Conservation (phyloP, 2,113 vertebrate species). For the Nannobrachium achirus region DNA sequence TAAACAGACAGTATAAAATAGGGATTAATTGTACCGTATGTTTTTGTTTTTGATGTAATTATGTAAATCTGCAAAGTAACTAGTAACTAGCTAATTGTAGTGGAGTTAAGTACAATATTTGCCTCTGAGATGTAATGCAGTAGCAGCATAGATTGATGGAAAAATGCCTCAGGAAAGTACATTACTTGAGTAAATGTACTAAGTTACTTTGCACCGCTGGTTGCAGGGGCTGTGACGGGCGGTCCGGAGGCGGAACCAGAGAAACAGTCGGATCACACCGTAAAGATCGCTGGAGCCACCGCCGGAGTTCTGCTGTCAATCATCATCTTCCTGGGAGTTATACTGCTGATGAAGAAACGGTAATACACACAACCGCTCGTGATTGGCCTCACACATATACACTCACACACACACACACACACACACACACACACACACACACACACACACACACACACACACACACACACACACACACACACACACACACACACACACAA, state of each 20-base stretch:
- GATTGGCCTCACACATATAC: not conserved
- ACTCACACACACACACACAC: not conserved
- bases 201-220: not conserved
- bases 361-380: no score
- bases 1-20: no score
- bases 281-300: constrained; percentile 91
- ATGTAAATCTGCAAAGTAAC: no score
- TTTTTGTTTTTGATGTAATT: no score
- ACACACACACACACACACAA: not conserved
- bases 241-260: constrained; percentile 88
- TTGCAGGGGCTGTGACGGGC: constrained; percentile 85
- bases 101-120: not conserved
- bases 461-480: not conserved
- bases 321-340: constrained; percentile 90
- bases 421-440: constrained; percentile 3
- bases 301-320: constrained; percentile 91
- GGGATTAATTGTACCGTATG: no score
- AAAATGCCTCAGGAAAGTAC: no score
- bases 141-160: no score
- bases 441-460: constrained; percentile 6
- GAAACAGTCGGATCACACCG: constrained; percentile 88
- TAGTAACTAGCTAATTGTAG: not conserved
- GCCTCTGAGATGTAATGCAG: not conserved
- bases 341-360: constrained; percentile 92
- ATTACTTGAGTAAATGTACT: no score